These are phyloP conservation scores for Dendroctonus ponderosae DNA, from an alignment of 1,140 invertebrate genomes.

Conservation along the genomic window DNA sequence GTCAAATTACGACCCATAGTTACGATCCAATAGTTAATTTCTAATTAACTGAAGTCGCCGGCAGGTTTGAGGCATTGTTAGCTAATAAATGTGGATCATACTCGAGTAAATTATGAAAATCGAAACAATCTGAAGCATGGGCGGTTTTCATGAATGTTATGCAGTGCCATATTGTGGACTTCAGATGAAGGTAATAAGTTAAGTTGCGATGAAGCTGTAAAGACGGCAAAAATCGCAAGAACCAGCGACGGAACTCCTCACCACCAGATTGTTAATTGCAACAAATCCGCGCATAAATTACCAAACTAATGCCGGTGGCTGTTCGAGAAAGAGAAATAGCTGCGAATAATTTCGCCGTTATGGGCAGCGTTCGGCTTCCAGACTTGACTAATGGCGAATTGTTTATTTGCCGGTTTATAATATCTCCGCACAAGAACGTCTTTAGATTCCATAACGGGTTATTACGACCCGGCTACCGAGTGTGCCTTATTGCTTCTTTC, in stretches of 20 bases:
- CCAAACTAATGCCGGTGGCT: slow-evolving; percentile 21
- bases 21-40: too few relatives aligned
- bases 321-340: slow-evolving; percentile 30
- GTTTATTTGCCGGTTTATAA: slow-evolving; percentile 42
- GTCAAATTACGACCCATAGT: too few relatives aligned
- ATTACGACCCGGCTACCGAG: slow-evolving; percentile 39
- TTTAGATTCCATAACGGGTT: slow-evolving; percentile 38
- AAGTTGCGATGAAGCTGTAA: not conserved
- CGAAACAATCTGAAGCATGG: too few relatives aligned
- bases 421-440: slow-evolving; percentile 31
- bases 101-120: too few relatives aligned
- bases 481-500: slow-evolving; percentile 41
- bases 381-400: slow-evolving; percentile 42
- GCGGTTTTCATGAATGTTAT: too few relatives aligned
- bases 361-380: slow-evolving; percentile 23
- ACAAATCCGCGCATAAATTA: slow-evolving; percentile 29
- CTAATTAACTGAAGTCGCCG: too few relatives aligned
- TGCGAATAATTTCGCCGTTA: slow-evolving; percentile 30
- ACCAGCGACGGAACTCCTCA: slow-evolving; percentile 3
- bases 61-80: too few relatives aligned
- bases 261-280: slow-evolving; percentile 28
- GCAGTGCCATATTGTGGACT: too few relatives aligned
- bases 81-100: too few relatives aligned
- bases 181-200: too few relatives aligned
- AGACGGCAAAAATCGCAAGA: slow-evolving; percentile 9